A percentile compares a stretch with the other conserved stretches of the same genome.
phyloP scores from a whole-genome alignment of 2,888 invertebrate genomes.

The Smittia aterrima region DNA sequence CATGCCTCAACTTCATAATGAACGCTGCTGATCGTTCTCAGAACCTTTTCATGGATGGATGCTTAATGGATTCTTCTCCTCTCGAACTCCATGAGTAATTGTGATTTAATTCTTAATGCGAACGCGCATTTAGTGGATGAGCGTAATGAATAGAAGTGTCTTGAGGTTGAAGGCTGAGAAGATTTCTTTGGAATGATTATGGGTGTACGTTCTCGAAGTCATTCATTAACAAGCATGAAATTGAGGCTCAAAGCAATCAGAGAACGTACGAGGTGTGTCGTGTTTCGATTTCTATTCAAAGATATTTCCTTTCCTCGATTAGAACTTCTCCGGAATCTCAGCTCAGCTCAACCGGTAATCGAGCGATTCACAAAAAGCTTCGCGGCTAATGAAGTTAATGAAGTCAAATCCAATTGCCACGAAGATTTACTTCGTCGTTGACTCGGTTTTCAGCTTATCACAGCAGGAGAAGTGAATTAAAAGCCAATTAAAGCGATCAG shows the following conservation, averaged over 20 bases:
- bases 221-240: slow-evolving; percentile 29
- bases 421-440: neutral
- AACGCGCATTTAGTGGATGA: slow-evolving; percentile 1
- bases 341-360: too few species aligned
- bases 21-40: neutral
- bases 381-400: neutral
- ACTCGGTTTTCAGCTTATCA: neutral
- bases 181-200: slow-evolving; percentile 17
- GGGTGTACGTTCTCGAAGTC: slow-evolving; percentile 6
- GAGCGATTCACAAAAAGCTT: too few species aligned
- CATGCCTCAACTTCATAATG: slow-evolving; percentile 1
- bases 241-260: slow-evolving; percentile 11
- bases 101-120: neutral
- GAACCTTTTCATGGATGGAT: neutral
- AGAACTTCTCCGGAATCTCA: neutral
- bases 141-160: neutral
- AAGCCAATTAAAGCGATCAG: neutral
- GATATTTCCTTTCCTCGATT: neutral
- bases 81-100: neutral
- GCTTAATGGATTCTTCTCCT: neutral
- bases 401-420: slow-evolving; percentile 1
- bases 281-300: neutral
- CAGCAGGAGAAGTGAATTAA: neutral
- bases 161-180: neutral
- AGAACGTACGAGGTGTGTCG: slow-evolving; percentile 15